These are phyloP conservation scores for Liparis tanakae DNA, from an alignment of 2,797 vertebrate genomes.

Conservation along the genomic window DNA sequence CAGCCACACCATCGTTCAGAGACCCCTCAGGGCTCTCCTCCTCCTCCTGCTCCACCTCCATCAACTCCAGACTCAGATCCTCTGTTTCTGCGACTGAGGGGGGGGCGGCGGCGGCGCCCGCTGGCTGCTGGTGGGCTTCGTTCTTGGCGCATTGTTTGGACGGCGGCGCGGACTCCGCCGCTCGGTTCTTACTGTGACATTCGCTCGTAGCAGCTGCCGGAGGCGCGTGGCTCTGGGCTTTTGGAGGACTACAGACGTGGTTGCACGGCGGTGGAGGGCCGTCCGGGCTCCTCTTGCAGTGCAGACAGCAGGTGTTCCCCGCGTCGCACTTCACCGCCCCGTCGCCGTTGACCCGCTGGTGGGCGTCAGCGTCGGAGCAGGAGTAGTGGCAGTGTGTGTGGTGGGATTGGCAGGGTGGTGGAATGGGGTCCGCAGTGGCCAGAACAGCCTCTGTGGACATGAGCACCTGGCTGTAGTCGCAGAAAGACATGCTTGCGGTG, in stretches of 20 bases:
- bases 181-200: conserved; percentile 72
- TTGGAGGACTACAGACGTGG: conserved; percentile 75
- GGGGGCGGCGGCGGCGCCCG: conserved; percentile 72
- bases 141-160: conserved; percentile 60
- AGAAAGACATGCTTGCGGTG: conserved; percentile 80
- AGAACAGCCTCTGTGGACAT: conserved; percentile 83
- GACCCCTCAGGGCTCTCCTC: conserved; percentile 38
- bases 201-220: conserved; percentile 64
- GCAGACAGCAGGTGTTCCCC: conserved; percentile 83
- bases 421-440: conserved; percentile 73
- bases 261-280: conserved; percentile 82
- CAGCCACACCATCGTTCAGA: conserved; percentile 41
- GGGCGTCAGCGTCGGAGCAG: conserved; percentile 77
- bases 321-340: conserved; percentile 78
- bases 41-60: conserved; percentile 44
- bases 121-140: conserved; percentile 74
- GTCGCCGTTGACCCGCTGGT: conserved; percentile 85
- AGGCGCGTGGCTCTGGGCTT: conserved; percentile 73
- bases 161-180: conserved; percentile 56
- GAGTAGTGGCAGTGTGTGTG: conserved; percentile 81
- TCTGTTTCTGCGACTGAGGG: conserved; percentile 69
- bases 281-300: conserved; percentile 84
- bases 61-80: conserved; percentile 46
- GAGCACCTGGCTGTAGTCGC: conserved; percentile 85
- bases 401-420: conserved; percentile 71